Base-by-base conservation (phyloP, 2,888 invertebrate genomes). In the Salpingus planirostris region DNA sequence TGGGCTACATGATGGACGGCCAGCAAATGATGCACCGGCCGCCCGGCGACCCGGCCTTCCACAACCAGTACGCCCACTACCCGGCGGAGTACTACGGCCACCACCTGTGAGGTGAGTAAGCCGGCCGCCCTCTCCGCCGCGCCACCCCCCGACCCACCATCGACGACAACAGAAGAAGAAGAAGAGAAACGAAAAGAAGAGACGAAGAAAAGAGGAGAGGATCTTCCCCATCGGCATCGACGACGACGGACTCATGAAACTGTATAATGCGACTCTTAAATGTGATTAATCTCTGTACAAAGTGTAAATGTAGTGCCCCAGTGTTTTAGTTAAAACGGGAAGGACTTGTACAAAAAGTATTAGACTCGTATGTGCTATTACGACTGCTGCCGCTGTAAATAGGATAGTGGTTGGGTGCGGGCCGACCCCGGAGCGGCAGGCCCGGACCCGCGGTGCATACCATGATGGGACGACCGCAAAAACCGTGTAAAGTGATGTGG, bases 1-100 rank as follows among this genome's bases (percentile, higher is more conserved):
- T 90, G 80, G 90, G 92, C 68, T 91, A 92, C 70, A 93, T 93
- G 87, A 92, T 93, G 90, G 93, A 95, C 71, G 88, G 89, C 57
- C 89, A 90, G 71, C 89, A 89, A 71, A 91, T 91, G 90, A 89
- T 90, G 86, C 90, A 90, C 74, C 83, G 90, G 74, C 87, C 90
- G 61, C 89, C 90, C 52, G 84, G 86, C 54, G 89, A 89, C 73
- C 85, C 90, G 38, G 81, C 85, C 71, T 90, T 89, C 78, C 89
- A 89, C 75, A 88, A 89, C 73, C 88, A 89, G 65, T 89, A 90
- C 73, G 81, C 83, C 62, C 88, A 89, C 73, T 89, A 83, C 67
- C 81, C 89, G 57, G 86, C 87, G 56, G 88, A 90, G 71, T 90
- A 90, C 74, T 90, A 90, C 69, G 89, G 89, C 54, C 89, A 90